Conservation (phyloP, 1,140 invertebrate species). For the Mizuhopecten yessoensis region DNA sequence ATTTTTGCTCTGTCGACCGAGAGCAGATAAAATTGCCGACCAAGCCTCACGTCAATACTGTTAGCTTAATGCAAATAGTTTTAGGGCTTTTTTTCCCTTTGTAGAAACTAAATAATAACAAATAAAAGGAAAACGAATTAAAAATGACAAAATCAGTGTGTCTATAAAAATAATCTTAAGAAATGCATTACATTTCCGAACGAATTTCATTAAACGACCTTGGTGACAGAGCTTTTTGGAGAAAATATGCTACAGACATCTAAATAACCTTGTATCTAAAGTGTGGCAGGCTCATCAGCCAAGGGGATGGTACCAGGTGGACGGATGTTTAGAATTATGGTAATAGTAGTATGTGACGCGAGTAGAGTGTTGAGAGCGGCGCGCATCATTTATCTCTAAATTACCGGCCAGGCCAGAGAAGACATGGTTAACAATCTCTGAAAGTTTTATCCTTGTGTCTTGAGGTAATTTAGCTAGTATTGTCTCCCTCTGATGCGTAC, state of each 20-base stretch:
- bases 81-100: too few relatives aligned
- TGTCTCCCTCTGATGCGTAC: neutral
- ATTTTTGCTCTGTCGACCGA: constrained; percentile 7
- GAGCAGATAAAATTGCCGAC: neutral
- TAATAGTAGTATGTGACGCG: neutral
- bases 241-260: neutral
- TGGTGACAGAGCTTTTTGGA: neutral
- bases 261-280: neutral
- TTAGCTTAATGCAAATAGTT: neutral
- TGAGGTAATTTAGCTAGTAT: neutral
- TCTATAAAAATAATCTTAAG: too few relatives aligned
- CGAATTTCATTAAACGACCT: neutral
- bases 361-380: neutral
- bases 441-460: neutral
- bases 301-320: neutral
- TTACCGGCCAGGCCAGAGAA: neutral
- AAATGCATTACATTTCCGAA: too few relatives aligned
- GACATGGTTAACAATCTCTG: neutral
- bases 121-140: too few relatives aligned
- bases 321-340: neutral
- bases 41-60: neutral
- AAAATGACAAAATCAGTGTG: too few relatives aligned
- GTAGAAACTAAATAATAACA: too few relatives aligned
- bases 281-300: neutral
- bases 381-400: neutral